Evolutionary conservation across 2,888 invertebrate species (phyloP).

Genomic region (Ptilodon capucinus): DNA sequence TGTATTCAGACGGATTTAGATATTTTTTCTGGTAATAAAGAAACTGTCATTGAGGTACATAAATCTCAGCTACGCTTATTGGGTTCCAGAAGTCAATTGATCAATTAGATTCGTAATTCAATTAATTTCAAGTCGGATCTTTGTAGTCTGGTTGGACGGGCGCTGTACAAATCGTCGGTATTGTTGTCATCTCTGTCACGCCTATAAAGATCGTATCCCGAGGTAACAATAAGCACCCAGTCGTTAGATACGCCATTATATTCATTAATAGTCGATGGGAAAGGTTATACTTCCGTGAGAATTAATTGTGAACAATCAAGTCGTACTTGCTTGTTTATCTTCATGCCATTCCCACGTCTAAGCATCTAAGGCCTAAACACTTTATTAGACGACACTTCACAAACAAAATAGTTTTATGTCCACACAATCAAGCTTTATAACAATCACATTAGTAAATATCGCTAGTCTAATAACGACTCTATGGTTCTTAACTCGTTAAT

Average conservation of each 20-base stretch:
- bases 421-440: background rate
- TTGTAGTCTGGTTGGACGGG: background rate
- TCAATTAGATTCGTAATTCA: background rate
- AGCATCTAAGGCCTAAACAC: conserved; percentile 4
- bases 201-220: conserved; percentile 15
- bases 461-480: too few species aligned
- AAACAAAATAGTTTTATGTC: background rate
- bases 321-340: conserved; percentile 12
- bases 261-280: conserved; percentile 45
- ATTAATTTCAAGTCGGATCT: background rate
- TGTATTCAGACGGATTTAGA: too few species aligned
- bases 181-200: background rate
- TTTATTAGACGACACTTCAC: background rate
- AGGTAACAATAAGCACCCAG: conserved; percentile 15
- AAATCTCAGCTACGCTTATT: background rate
- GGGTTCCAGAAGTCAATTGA: background rate
- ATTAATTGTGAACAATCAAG: conserved; percentile 43
- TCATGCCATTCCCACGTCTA: conserved; percentile 22
- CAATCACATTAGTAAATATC: background rate
- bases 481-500: too few species aligned
- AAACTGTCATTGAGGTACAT: too few species aligned
- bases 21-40: background rate
- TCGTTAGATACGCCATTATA: background rate
- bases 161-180: background rate
- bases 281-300: conserved; percentile 71